Evolutionary conservation across 2,888 invertebrate species (phyloP).

Genomic region (Nasonovia ribisnigri): DNA sequence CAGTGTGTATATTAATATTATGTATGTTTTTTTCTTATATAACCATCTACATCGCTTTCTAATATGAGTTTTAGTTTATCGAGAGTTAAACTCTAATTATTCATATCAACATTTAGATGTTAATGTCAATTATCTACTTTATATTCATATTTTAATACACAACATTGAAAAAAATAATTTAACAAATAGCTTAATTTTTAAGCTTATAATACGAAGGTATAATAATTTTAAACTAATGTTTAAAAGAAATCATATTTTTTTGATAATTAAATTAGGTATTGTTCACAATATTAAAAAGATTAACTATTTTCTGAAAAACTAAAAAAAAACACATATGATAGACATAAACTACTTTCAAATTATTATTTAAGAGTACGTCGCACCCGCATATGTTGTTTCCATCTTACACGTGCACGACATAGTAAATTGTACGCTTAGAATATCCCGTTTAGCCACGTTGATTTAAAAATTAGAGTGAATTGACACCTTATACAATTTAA

Average conservation of each 20-base stretch:
- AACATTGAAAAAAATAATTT: neutral
- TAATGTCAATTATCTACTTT: neutral
- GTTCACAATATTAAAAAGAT: no score
- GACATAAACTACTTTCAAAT: neutral
- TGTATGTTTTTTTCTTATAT: neutral
- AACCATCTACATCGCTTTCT: neutral
- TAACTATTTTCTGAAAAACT: neutral
- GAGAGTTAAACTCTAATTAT: neutral
- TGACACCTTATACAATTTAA: no score
- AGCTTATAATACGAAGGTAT: no score
- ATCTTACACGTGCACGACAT: no score
- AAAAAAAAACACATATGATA: neutral
- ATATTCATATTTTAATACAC: neutral
- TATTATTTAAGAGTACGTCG: no score
- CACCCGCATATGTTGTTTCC: no score
- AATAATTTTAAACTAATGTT: no score
- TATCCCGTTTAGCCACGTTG: no score
- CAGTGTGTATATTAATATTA: neutral
- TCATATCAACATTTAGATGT: neutral
- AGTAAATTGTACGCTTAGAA: no score
- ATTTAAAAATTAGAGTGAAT: no score
- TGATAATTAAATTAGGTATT: no score
- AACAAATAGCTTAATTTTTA: neutral
- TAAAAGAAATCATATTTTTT: no score
- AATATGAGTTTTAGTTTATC: neutral